Conservation (phyloP, 2,888 invertebrate species). For the Melolontha melolontha region DNA sequence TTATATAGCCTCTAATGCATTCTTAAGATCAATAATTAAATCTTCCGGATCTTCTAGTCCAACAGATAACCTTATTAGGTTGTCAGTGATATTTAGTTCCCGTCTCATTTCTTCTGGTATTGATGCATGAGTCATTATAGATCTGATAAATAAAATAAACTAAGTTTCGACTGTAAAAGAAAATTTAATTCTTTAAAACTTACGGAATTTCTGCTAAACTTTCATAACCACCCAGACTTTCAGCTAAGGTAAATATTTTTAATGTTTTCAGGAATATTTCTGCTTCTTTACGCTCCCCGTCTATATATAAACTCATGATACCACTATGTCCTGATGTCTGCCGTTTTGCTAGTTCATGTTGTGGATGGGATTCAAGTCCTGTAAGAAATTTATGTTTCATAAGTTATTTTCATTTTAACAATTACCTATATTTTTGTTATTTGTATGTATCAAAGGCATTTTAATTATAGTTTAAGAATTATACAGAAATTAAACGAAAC, state of each 20-base stretch:
- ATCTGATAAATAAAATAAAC: conserved; percentile 66
- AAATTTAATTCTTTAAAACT: conserved; percentile 62
- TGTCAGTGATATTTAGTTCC: conserved; percentile 84
- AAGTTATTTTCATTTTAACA: neutral
- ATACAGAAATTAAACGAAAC: no score
- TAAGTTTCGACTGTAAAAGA: conserved; percentile 14
- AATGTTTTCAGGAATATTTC: conserved; percentile 79
- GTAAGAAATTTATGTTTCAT: conserved; percentile 34
- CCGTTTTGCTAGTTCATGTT: conserved; percentile 80
- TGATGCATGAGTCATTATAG: conserved; percentile 95
- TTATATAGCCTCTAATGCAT: conserved; percentile 74
- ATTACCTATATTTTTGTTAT: no score
- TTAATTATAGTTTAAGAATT: no score
- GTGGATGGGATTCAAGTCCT: conserved; percentile 88
- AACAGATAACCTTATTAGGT: conserved; percentile 87
- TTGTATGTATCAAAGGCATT: no score
- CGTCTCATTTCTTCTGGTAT: conserved; percentile 81
- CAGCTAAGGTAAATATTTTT: conserved; percentile 88
- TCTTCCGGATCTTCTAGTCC: conserved; percentile 91
- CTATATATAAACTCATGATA: conserved; percentile 89
- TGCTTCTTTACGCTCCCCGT: conserved; percentile 80
- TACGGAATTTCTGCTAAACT: conserved; percentile 95
- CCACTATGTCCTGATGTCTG: conserved; percentile 93
- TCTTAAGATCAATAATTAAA: conserved; percentile 84
- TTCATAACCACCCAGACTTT: conserved; percentile 96